A percentile compares a stretch with the other conserved stretches of the same genome.
Evolutionary conservation across 2,888 invertebrate genomes (phyloP).

Genomic region (Aporophyla lueneburgensis): DNA sequence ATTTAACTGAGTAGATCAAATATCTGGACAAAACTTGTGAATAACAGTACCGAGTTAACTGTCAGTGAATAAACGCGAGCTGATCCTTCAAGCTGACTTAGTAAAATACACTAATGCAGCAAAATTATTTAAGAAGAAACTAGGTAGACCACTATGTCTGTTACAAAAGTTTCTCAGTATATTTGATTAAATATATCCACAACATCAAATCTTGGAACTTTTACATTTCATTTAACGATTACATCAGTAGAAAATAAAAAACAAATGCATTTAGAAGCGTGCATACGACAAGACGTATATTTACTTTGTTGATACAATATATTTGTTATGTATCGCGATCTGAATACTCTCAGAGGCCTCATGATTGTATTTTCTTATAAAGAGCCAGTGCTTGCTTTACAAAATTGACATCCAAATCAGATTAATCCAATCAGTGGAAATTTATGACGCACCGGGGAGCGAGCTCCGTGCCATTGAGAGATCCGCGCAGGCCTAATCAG

Average conservation of each 20-base stretch:
- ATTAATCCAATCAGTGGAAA: constrained; percentile 91
- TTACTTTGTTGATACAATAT: constrained; percentile 78
- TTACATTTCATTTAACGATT: constrained; percentile 74
- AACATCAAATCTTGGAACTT: neutral
- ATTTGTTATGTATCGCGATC: constrained; percentile 83
- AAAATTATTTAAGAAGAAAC: neutral
- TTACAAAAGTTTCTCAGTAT: no score
- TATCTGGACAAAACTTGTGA: constrained; percentile 62
- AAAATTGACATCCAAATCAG: constrained; percentile 91
- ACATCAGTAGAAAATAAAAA: constrained; percentile 71
- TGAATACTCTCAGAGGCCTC: constrained; percentile 79
- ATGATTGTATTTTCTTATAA: constrained; percentile 87
- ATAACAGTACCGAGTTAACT: constrained; percentile 60
- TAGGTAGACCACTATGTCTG: no score
- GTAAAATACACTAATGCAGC: constrained; percentile 1
- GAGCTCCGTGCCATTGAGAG: constrained; percentile 85
- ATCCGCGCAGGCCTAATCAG: constrained; percentile 85
- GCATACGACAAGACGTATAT: constrained; percentile 76
- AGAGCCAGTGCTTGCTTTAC: constrained; percentile 86
- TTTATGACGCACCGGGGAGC: constrained; percentile 90
- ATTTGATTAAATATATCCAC: no score
- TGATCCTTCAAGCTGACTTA: neutral
- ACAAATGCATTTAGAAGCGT: constrained; percentile 68
- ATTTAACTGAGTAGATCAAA: constrained; percentile 66
- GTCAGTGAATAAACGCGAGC: constrained; percentile 10